A percentile compares a stretch with the other conserved stretches of the same genome.
Evolutionary conservation across 2,113 vertebrate species (phyloP).

Genomic region (Chloebia gouldiae): DNA sequence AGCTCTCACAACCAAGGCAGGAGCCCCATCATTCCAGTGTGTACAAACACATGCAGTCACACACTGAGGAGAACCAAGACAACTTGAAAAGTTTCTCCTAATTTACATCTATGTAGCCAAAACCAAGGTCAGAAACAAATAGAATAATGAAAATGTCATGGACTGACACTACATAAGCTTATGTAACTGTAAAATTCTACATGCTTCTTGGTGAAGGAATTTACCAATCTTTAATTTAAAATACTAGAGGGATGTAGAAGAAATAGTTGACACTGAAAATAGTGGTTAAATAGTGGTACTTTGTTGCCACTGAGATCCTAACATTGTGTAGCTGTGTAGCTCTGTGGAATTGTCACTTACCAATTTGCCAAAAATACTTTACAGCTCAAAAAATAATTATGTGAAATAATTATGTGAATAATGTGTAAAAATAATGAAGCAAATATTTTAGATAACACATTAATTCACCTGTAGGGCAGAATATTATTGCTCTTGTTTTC

Average conservation of each 20-base stretch:
- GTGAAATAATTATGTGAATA: not conserved
- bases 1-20: not conserved
- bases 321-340: not conserved
- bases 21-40: not conserved
- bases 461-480: not conserved
- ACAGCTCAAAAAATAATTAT: not conserved
- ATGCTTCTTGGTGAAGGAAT: not conserved
- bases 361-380: not conserved
- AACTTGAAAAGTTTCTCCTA: not conserved
- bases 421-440: not conserved
- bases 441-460: not conserved
- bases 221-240: slow-evolving; percentile 10
- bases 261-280: not conserved
- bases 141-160: slow-evolving; percentile 4
- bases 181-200: slow-evolving; percentile 8
- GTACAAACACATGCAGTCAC: not conserved
- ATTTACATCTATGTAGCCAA: not conserved
- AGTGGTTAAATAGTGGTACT: not conserved
- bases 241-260: not conserved
- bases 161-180: not conserved
- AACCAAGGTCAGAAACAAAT: not conserved
- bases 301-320: not conserved
- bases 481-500: not conserved
- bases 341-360: not conserved
- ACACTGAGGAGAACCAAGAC: not conserved